Evolutionary conservation across 2,888 invertebrate genomes (phyloP), one percentile per base, ranked within the genome.

Genomic region (Tenthredo distinguenda): DNA sequence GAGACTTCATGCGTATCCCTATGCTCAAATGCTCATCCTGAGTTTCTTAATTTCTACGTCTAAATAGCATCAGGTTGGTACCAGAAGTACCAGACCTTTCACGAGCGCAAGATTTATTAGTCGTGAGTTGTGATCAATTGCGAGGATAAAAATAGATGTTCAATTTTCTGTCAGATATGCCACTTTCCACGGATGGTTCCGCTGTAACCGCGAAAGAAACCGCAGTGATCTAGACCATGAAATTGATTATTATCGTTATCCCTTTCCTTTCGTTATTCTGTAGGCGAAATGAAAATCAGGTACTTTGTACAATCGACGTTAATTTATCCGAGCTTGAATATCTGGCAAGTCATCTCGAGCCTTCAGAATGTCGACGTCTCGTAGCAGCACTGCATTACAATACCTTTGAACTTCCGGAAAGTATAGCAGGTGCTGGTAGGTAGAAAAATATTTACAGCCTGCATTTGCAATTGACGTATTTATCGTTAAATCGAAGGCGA

Each of bases 361-460:
- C 91, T 12, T 92, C 94, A 88, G 96, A 96, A 92, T 96, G 96
- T 89, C 94, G 95, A 76, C 92, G 93, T 88, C 93, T 96, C 1
- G 94, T 95, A 18, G 95, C 95, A 21, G 94, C 95, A 15, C 94
- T 96, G 84, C 95, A 95, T 92, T 95, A 95, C 88, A 93, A 94
- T 84, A 91, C 92, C 6, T 94, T 93, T 87, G 93, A 94, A 62
- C 88, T 94, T 85, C 94, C 94, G 0, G 92, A 92, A 85, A 92
- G 91, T 72, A 87, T 95, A 79, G 93, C 94, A 47, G 92, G 91
- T 87, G 94, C 94, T 86, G 94, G 95, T 94, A 90, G 84, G 84
- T 85, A 83, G 34, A 72, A 26, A 5, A 50, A n/a, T 47, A 72
- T 31, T n/a, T 12, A 18, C 37, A 26, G 26, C 26, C 15, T 68